Evolutionary conservation across 1,140 invertebrate species (phyloP), one percentile per base, ranked within the genome.

Genomic region (Elymnias hypermnestra): DNA sequence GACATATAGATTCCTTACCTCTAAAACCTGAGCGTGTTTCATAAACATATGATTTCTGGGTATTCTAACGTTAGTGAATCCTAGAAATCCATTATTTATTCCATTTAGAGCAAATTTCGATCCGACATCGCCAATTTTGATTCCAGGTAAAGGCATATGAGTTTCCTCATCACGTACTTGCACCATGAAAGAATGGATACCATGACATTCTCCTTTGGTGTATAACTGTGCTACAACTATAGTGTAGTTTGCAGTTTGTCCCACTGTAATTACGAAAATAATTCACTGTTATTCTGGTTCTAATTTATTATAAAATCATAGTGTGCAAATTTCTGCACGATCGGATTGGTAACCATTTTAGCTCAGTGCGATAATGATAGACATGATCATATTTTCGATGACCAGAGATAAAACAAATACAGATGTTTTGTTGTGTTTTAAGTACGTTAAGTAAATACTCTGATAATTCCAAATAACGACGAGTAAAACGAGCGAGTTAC

Each of bases 121-220:
- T 0, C 97, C 97, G 57, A 98, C 97, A 81, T 98, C 97, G 5
- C 97, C 97, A 33, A 98, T 91, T 71, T 92, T 94, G 22, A 98
- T 94, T 13, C 96, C 97, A 40, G 91, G 90, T 53, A 98, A 54
- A 0, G 96, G 95, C 67, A 90, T 79, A 68, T 98, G 95, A 0
- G 94, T 95, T 23, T 97, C 91, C 61, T 94, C 90, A 66, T 97
- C 93, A 59, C 97, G 87, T 4, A 98, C 76, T 83, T 97, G 96
- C 3, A 98, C 94, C 51, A 98, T 90, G 66, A 99, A 98, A 0
- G 94, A 92, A 76, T 98, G 97, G 53, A 97, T 91, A 0, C 97
- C 97, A 69, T 93, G 90, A 65, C 93, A 93, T 72, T 92, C 87
- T 0, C 94, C 95, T 69, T 94, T 89, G 0, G 93, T 95, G 53